Percentiles rank a stretch among this genome's conserved stretches.
phyloP scores from a whole-genome alignment of 2,888 invertebrate genomes.

The Panorpa germanica region DNA sequence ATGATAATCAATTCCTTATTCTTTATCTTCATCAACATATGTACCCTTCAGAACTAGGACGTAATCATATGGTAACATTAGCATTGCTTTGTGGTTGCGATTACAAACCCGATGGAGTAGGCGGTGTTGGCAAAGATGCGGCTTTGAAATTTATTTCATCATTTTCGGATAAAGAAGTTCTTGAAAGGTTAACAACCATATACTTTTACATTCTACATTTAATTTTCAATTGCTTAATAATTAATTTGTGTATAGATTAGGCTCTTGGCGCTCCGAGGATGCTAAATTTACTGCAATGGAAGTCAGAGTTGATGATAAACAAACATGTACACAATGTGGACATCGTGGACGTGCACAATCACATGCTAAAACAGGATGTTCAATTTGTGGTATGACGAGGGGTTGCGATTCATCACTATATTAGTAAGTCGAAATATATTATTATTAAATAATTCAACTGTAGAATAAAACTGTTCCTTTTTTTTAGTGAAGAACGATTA shows the following conservation, averaged over 20 bases:
- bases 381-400: conserved; percentile 34
- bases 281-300: conserved; percentile 32
- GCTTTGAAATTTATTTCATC: conserved; percentile 50
- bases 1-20: not conserved
- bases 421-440: no score
- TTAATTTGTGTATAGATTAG: conserved; percentile 25
- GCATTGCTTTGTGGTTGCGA: conserved; percentile 79
- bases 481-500: conserved; percentile 37
- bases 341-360: conserved; percentile 40
- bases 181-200: conserved; percentile 34
- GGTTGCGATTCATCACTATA: conserved; percentile 41
- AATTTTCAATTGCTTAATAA: conserved; percentile 6
- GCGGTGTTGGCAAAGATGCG: conserved; percentile 59
- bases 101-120: conserved; percentile 57
- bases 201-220: conserved; percentile 1
- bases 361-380: conserved; percentile 47
- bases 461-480: conserved; percentile 4
- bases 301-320: conserved; percentile 31
- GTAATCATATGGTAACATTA: conserved; percentile 66
- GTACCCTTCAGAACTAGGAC: conserved; percentile 37
- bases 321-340: conserved; percentile 50
- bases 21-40: not conserved
- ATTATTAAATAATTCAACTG: no score
- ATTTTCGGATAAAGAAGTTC: conserved; percentile 38
- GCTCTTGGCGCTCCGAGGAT: conserved; percentile 40